Percentiles rank a stretch among this genome's conserved stretches.
Evolutionary conservation across 2,113 vertebrate genomes (phyloP).

Genomic region (Prionailurus viverrinus): DNA sequence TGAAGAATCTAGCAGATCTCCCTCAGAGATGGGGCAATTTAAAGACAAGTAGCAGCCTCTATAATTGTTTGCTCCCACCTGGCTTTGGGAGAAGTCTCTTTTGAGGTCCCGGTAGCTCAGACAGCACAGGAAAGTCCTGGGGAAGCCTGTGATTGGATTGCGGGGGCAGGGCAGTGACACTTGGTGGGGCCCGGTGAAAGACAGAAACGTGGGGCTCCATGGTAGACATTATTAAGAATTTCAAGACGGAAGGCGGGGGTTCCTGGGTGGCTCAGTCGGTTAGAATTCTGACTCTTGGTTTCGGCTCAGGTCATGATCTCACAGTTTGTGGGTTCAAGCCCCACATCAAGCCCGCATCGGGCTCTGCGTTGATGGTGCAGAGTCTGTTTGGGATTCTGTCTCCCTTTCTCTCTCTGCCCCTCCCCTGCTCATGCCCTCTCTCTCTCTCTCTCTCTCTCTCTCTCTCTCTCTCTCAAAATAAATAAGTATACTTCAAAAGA

Average conservation of each 20-base stretch:
- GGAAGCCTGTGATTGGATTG: accelerated
- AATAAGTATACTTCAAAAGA: too few species aligned
- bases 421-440: not conserved
- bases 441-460: not conserved
- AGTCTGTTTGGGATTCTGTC: not conserved
- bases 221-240: not conserved
- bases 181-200: not conserved
- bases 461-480: not conserved
- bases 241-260: not conserved
- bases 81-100: accelerated
- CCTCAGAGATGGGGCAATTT: not conserved
- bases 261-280: not conserved
- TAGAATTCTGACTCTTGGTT: not conserved
- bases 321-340: not conserved
- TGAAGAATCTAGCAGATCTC: not conserved
- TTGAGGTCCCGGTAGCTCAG: not conserved
- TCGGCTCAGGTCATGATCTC: not conserved
- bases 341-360: accelerated
- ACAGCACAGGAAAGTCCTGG: not conserved
- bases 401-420: not conserved
- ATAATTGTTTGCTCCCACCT: accelerated
- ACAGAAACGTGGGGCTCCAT: not conserved
- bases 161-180: too few species aligned
- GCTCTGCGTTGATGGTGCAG: not conserved
- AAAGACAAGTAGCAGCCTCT: not conserved